Evolutionary conservation across 2,113 vertebrate species (phyloP).

Genomic region (Manacus vitellinus): DNA sequence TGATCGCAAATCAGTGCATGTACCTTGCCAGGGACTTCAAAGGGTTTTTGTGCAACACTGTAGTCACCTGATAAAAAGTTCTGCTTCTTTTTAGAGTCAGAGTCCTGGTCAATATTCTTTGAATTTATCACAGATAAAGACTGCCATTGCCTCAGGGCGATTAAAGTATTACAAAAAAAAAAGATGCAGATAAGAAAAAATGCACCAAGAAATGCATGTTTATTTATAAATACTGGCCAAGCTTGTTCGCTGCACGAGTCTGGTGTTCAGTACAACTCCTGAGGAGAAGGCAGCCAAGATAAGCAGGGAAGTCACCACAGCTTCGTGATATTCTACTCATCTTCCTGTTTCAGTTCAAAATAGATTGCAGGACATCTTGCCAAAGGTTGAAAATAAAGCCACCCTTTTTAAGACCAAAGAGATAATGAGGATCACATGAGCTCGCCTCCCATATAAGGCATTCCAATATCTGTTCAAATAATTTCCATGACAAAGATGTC

Average conservation of each 20-base stretch:
- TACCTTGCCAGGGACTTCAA: not conserved
- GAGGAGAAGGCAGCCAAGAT: not conserved
- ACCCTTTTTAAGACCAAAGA: not conserved
- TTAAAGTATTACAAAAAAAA: not conserved
- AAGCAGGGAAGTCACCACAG: not conserved
- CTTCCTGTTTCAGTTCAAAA: conserved; percentile 20
- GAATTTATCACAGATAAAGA: not conserved
- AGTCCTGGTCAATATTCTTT: not conserved
- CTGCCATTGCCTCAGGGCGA: not conserved
- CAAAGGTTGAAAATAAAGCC: conserved; percentile 13
- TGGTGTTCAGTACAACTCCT: not conserved
- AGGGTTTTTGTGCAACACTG: not conserved
- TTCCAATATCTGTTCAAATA: not conserved
- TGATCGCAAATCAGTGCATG: not conserved
- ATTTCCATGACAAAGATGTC: not conserved
- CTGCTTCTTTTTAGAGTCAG: not conserved
- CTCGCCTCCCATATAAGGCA: not conserved
- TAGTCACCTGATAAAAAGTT: not conserved
- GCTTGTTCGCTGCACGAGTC: not conserved
- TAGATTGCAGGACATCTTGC: not conserved
- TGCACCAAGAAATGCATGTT: not conserved
- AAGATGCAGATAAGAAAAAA: not conserved
- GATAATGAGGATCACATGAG: not conserved
- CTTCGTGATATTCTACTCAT: not conserved
- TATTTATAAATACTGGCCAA: conserved; percentile 3